Percentiles rank a stretch among this genome's conserved stretches.
These are phyloP conservation scores for Sebastes itinus DNA, from an alignment of 2,797 vertebrate genomes.

Conservation along the genomic window DNA sequence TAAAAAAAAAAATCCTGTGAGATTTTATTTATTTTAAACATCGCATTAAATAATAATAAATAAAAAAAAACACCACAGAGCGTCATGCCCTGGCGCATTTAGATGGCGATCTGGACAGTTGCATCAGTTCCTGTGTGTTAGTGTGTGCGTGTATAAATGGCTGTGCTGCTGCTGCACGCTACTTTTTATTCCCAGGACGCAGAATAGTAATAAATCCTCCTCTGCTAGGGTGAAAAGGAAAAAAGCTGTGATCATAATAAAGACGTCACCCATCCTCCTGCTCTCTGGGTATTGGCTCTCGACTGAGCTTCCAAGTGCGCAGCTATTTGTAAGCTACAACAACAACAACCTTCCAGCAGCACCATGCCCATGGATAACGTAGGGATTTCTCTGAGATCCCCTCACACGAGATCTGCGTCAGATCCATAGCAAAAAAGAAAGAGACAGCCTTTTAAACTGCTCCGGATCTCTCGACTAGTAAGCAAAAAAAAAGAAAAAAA, in stretches of 20 bases:
- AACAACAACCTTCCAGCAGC: conserved; percentile 70
- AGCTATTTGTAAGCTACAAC: conserved; percentile 78
- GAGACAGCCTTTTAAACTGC: conserved; percentile 41
- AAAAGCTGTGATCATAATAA: conserved; percentile 77
- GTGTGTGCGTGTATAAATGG: conserved; percentile 54
- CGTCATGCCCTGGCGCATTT: conserved; percentile 8
- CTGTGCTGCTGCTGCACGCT: conserved; percentile 59
- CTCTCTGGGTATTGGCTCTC: conserved; percentile 67
- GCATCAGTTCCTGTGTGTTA: conserved; percentile 69
- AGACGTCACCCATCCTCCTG: conserved; percentile 83
- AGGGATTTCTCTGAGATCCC: conserved; percentile 64
- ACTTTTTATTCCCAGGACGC: conserved; percentile 68
- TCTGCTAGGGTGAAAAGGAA: conserved; percentile 34
- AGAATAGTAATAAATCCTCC: conserved; percentile 64
- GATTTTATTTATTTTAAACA: background rate
- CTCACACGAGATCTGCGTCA: conserved; percentile 62
- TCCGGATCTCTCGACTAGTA: conserved; percentile 26
- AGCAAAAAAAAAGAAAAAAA: background rate
- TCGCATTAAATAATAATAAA: background rate
- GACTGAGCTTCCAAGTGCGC: conserved; percentile 76
- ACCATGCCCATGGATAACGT: conserved; percentile 74
- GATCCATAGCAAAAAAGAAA: conserved; percentile 40
- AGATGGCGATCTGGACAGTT: conserved; percentile 48
- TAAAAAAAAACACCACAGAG: background rate
- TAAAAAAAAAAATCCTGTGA: background rate